Evolutionary conservation across 2,797 vertebrate species (phyloP), one percentile per base, ranked within the genome.

Genomic region (Xyrichtys novacula): DNA sequence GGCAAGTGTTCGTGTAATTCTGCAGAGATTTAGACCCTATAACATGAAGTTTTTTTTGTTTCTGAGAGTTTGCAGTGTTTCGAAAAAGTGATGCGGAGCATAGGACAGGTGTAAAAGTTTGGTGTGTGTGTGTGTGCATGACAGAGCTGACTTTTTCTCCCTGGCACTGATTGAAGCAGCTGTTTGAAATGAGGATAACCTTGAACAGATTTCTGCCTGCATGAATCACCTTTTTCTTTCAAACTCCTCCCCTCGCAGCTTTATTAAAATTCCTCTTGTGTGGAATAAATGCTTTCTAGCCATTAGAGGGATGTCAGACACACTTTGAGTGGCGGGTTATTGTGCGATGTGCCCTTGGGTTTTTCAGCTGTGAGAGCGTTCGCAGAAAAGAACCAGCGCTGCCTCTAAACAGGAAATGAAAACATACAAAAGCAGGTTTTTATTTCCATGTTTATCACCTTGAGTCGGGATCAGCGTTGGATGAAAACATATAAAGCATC

Each of bases 381-480:
- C 7, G 4, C 50, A 61, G 76, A 83, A 67, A 81, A 42, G 57
- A 67, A 56, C 29, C 56, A 12, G 40, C 0, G 26, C 22, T 22
- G 53, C 64, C 31, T 63, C 71, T 56, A 43, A 79, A 76, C 49
- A 63, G 81, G 66, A 83, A 84, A 81, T 79, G 68, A 78, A 88
- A 85, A 74, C 72, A 73, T 38, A 84, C 83, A 88, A 83, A 88
- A 61, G 61, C 48, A n/a, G 65, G 39, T 76, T 83, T 86, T 86
- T 82, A 81, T 86, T 84, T 79, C 74, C 52, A 68, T 88, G 87
- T 87, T 86, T 83, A 87, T 88, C 79, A 87, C 83, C 83, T 85
- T 86, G 83, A 90, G 72, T 87, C 74, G 34, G 71, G 61, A 82
- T 80, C 71, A 56, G 76, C 64, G 0, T 71, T 7, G 7, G 48